phyloP scores from a whole-genome alignment of 2,113 vertebrate genomes.

The Xyliphius kryptos region DNA sequence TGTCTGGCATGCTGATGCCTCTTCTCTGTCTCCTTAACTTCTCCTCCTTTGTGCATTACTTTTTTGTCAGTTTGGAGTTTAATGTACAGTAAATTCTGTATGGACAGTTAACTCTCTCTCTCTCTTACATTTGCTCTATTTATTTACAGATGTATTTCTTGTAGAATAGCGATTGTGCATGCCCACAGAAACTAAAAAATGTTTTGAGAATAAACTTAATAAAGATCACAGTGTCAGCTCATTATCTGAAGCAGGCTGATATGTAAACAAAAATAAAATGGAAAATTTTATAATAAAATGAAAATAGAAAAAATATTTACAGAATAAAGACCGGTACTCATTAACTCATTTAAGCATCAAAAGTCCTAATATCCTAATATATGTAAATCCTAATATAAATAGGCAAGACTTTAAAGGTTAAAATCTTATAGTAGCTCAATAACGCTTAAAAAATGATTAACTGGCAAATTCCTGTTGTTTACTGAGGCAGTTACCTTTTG shows the following conservation, averaged over 20 bases:
- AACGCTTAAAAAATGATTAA: not conserved
- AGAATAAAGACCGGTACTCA: not conserved
- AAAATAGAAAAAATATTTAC: slow-evolving; percentile 10
- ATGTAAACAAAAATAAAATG: slow-evolving; percentile 7
- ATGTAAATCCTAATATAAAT: too few relatives aligned
- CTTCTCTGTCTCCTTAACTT: slow-evolving; percentile 16
- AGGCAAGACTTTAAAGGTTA: not conserved
- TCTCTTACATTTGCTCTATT: slow-evolving; percentile 37
- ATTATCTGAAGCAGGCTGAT: not conserved
- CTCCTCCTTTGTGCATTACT: slow-evolving; percentile 20
- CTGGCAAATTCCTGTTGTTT: not conserved
- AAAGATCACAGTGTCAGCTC: slow-evolving; percentile 1
- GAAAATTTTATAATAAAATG: not conserved
- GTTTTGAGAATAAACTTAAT: slow-evolving; percentile 9
- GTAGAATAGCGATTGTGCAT: slow-evolving; percentile 52
- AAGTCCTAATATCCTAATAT: too few relatives aligned
- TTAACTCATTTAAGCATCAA: too few relatives aligned
- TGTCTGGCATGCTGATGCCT: slow-evolving; percentile 30
- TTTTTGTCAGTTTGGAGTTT: slow-evolving; percentile 8
- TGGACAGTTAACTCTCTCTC: slow-evolving; percentile 37
- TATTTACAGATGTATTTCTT: slow-evolving; percentile 50
- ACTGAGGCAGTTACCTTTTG: not conserved
- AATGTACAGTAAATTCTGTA: slow-evolving; percentile 56
- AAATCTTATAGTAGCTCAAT: not conserved
- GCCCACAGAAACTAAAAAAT: slow-evolving; percentile 47